A percentile compares a stretch with the other conserved stretches of the same genome.
These are phyloP conservation scores for Platycnemis pennipes DNA, from an alignment of 2,888 invertebrate genomes.

Conservation along the genomic window DNA sequence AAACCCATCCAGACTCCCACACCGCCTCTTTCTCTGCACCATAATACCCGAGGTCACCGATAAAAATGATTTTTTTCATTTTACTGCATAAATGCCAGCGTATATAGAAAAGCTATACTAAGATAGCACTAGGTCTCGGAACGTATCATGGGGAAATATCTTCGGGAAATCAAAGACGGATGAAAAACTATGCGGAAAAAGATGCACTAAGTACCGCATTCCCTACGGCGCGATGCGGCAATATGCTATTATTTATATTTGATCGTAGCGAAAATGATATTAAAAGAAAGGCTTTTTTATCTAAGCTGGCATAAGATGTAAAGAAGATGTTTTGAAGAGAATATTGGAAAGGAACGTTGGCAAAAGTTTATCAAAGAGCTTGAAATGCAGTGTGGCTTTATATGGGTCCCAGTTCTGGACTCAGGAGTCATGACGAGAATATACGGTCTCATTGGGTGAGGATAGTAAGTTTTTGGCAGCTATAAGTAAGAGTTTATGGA, in stretches of 20 bases:
- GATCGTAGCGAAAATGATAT: background rate
- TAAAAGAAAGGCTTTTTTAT: background rate
- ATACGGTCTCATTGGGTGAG: too few relatives aligned
- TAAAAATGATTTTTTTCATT: background rate
- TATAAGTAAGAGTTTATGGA: too few relatives aligned
- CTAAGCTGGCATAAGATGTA: too few relatives aligned
- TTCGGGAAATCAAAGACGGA: background rate
- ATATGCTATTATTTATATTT: too few relatives aligned
- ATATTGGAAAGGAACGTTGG: too few relatives aligned
- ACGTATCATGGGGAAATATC: background rate
- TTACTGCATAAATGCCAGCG: conserved; percentile 16
- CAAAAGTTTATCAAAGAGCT: too few relatives aligned
- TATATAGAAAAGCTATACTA: background rate
- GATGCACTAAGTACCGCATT: background rate
- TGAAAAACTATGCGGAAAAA: background rate
- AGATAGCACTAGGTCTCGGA: background rate
- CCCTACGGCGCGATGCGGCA: too few relatives aligned
- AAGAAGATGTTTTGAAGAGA: too few relatives aligned
- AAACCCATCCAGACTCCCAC: background rate
- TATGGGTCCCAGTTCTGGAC: too few relatives aligned
- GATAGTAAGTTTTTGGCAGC: too few relatives aligned
- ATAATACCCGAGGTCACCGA: conserved; percentile 39
- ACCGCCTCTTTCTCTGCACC: background rate
- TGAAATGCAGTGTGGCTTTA: too few relatives aligned
- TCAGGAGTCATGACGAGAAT: too few relatives aligned